Evolutionary conservation across 2,113 vertebrate genomes (phyloP).

Genomic region (Thamnophis sirtalis): DNA sequence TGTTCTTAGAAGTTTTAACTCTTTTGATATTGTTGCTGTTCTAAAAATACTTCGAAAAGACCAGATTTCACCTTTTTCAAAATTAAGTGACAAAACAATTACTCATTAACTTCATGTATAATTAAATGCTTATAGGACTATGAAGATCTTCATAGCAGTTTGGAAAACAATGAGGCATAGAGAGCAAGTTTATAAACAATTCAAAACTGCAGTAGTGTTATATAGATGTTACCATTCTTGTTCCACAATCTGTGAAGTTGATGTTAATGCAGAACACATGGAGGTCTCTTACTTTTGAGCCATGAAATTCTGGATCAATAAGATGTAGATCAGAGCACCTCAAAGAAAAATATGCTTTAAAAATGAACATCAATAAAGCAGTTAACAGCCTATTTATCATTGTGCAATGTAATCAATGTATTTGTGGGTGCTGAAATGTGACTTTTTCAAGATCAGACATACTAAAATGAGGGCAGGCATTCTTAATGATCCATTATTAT

Average conservation of each 20-base stretch:
- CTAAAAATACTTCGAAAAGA: neutral
- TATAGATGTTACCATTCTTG: conserved; percentile 49
- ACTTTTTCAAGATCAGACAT: neutral
- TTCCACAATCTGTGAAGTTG: conserved; percentile 69
- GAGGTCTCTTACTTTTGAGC: conserved; percentile 59
- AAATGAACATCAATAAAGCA: neutral
- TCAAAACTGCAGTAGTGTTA: accelerated
- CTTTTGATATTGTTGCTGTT: neutral
- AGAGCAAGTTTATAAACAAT: neutral
- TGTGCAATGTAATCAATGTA: neutral
- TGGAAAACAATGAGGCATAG: conserved; percentile 6
- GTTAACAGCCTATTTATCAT: neutral
- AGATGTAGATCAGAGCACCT: conserved; percentile 75
- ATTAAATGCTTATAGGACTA: neutral
- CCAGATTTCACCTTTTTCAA: neutral
- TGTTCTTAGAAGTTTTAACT: neutral
- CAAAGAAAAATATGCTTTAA: conserved; percentile 21
- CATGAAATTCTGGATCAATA: conserved; percentile 64
- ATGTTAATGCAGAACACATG: conserved; percentile 73
- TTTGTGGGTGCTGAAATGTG: neutral
- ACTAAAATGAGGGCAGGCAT: neutral
- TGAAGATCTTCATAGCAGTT: neutral
- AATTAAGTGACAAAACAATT: neutral
- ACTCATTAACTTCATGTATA: neutral
- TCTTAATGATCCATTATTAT: neutral